phyloP scores from a whole-genome alignment of 2,797 vertebrate genomes.

The Gambelia wislizenii region DNA sequence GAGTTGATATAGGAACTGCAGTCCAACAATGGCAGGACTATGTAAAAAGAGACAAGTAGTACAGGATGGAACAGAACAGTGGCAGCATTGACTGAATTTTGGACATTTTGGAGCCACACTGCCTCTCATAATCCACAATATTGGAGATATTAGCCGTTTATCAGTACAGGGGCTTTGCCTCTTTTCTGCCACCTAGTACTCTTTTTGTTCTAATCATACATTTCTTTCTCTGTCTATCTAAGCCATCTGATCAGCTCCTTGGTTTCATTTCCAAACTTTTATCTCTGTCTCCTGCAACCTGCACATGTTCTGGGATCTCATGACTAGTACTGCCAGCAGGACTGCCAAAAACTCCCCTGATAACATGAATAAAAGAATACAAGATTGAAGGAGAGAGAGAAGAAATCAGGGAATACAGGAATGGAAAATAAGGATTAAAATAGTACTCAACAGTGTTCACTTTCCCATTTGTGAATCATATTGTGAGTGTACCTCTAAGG shows the following conservation, averaged over 20 bases:
- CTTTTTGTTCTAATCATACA: not conserved
- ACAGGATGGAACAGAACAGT: not conserved
- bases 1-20: not conserved
- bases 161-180: not conserved
- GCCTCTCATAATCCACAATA: not conserved
- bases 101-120: not conserved
- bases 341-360: slow-evolving; percentile 27
- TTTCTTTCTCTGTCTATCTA: not conserved
- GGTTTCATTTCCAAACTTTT: not conserved
- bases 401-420: not conserved
- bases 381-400: not conserved
- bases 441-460: not conserved
- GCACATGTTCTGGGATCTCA: not conserved
- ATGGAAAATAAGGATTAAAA: slow-evolving; percentile 39
- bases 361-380: slow-evolving; percentile 2
- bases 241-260: not conserved
- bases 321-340: slow-evolving; percentile 16
- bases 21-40: not conserved
- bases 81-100: not conserved
- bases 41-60: not conserved
- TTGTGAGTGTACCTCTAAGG: slow-evolving; percentile 33
- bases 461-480: slow-evolving; percentile 37
- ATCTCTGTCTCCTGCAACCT: not conserved
- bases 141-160: not conserved
- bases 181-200: not conserved